A percentile compares a stretch with the other conserved stretches of the same genome.
Evolutionary conservation across 2,888 invertebrate genomes (phyloP).

Genomic region (Gibbula magus): DNA sequence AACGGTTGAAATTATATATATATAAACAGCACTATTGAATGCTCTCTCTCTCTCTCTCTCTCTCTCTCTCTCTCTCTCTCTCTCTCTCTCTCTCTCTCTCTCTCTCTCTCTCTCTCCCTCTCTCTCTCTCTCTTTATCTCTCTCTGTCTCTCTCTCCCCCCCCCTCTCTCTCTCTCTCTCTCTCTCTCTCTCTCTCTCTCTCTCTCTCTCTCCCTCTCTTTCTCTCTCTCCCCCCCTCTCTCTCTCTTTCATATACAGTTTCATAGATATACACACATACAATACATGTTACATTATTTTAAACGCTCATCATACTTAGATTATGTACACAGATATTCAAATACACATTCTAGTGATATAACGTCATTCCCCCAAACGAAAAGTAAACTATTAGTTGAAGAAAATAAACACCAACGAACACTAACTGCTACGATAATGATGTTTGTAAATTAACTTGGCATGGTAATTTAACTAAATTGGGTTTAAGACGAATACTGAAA

Average conservation of each 20-base stretch:
- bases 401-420: no score
- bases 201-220: not conserved
- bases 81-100: no score
- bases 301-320: not conserved
- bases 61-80: no score
- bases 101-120: slow-evolving; percentile 25
- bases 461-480: no score
- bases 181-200: slow-evolving; percentile 28
- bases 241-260: slow-evolving; percentile 11
- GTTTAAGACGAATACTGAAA: no score
- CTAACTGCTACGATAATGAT: no score
- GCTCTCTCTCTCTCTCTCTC: slow-evolving; percentile 27
- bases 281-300: not conserved
- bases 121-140: slow-evolving; percentile 22
- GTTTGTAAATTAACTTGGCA: no score
- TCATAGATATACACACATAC: not conserved
- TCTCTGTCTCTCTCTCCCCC: no score
- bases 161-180: not conserved
- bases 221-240: slow-evolving; percentile 21
- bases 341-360: not conserved
- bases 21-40: slow-evolving; percentile 17
- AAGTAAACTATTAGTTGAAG: no score
- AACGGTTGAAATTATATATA: no score
- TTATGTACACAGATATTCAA: not conserved
- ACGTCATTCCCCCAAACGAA: no score